Evolutionary conservation across 2,888 invertebrate genomes (phyloP), one percentile per base, ranked within the genome.

Genomic region (Lithophane ornitopus): DNA sequence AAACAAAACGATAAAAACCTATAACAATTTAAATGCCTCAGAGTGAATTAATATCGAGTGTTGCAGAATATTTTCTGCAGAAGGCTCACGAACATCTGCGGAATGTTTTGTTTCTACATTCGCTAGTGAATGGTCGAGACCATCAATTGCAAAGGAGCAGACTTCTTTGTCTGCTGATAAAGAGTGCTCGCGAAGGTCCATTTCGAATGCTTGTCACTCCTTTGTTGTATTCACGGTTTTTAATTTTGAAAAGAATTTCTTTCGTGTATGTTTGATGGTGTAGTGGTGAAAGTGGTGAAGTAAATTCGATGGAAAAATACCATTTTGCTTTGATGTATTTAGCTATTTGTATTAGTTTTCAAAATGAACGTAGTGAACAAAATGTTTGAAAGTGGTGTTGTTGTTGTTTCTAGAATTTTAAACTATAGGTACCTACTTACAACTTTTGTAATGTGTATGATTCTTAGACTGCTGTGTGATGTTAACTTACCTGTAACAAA

Each of bases 81-180:
- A 80, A 86, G 82, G 80, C 84, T 86, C 76, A 77, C 69, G 59
- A 76, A 78, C 86, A 87, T 87, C 87, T 87, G 87, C 72, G 78
- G 70, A 86, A 78, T 88, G 88, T 91, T 92, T 91, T 90, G 90
- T 91, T 91, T 88, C 86, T 82, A 74, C 82, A 78, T 77, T 84
- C 82, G 76, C 81, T 79, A 58, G 83, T 88, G 85, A 91, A 90
- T 88, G 88, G 88, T 83, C 68, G 75, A 86, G 86, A 78, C 90
- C 92, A 92, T 92, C 92, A 92, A 92, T 92, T 91, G 92, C 90
- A 90, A 88, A 87, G 87, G 85, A 87, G 84, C 90, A 89, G 82
- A 82, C 80, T 89, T 89, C 90, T 91, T 91, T 92, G 91, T 91
- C 88, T 89, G 78, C 77, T 80, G 80, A 87, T 86, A 89, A 89